phyloP scores from a whole-genome alignment of 2,113 vertebrate genomes.

The Ammodytes marinus region DNA sequence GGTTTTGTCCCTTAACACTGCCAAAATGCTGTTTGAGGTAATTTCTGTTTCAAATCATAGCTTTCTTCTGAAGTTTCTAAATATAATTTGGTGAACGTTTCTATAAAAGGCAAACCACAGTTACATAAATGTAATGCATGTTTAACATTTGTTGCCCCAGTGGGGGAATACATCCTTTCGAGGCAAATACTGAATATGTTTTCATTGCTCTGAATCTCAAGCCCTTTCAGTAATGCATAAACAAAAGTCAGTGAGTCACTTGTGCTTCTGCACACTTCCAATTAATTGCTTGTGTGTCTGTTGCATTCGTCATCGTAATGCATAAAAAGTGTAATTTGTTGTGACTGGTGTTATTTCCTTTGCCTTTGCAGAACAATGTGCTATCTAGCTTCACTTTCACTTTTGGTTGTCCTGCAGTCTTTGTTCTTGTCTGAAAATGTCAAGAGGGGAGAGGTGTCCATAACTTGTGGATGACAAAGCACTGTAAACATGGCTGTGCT shows the following conservation, averaged over 20 bases:
- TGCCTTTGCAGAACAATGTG: not conserved
- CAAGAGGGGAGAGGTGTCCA: not conserved
- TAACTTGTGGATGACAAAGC: not conserved
- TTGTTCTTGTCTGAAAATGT: conserved; percentile 1
- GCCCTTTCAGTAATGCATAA: conserved; percentile 6
- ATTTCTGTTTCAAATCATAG: not conserved
- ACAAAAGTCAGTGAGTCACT: conserved; percentile 9
- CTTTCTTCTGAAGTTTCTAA: conserved; percentile 27
- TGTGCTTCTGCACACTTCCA: not conserved
- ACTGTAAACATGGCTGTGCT: not conserved
- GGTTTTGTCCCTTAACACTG: not conserved
- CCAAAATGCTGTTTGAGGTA: not conserved
- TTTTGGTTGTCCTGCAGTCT: conserved; percentile 16
- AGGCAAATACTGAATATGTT: not conserved
- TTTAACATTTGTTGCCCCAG: conserved; percentile 5
- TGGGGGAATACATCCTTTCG: not conserved
- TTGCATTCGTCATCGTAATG: not conserved
- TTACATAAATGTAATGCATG: conserved; percentile 22
- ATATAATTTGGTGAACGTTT: conserved; percentile 4
- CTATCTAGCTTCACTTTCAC: conserved; percentile 31
- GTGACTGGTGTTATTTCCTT: not conserved
- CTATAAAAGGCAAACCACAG: conserved; percentile 2
- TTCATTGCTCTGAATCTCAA: not conserved
- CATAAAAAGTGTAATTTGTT: not conserved
- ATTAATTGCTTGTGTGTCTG: not conserved